Base-by-base conservation (phyloP, 2,888 invertebrate species). In the Agrochola lota region DNA sequence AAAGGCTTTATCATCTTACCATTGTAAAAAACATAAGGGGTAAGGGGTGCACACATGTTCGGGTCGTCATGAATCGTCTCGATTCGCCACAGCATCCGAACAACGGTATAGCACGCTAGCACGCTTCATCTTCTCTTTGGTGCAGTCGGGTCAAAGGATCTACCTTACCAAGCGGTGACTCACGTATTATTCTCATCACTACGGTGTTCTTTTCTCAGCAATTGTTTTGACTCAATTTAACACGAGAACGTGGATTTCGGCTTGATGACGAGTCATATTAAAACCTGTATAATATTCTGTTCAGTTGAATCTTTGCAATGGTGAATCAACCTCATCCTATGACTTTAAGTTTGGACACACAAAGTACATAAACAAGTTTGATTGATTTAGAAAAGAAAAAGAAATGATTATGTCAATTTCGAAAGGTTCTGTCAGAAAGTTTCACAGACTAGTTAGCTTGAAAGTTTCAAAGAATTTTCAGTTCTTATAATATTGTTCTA, bases 371-470 rank as follows among this genome's bases (percentile, higher is more conserved):
- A 35, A 35, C 23, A 72, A 40, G 1, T 17, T 17, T 17, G 7
- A n/a, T 40, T 57, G 49, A 52, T 26, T 26, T 23, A 71, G 3
- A 57, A 40, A 17, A 60, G 17, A 46, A 64, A 9, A 26, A 26
- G 23, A 17, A 43, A n/a, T 49, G 30, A 20, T 7, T 46, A 20
- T 66, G 66, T 4, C 75, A 69, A 23, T 30, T 59, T 59, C 23
- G 26, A 35, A 46, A 40, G 26, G 43, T 26, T 69, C 35, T 75
- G 63, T 66, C 74, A 79, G 26, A 55, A 35, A 26, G 3, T 62
- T 40, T 15, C 1, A 0, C 49, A 26, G 26, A 40, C n/a, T n/a
- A n/a, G n/a, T n/a, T n/a, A n/a, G n/a, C n/a, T n/a, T n/a, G 26
- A 55, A 35, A 26, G 3, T 62, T 40, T 15, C 1, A 0, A 55